Percentiles rank a stretch among this genome's conserved stretches.
phyloP scores from a whole-genome alignment of 92 coral and sea anemone species.

The Muricea muricata region DNA sequence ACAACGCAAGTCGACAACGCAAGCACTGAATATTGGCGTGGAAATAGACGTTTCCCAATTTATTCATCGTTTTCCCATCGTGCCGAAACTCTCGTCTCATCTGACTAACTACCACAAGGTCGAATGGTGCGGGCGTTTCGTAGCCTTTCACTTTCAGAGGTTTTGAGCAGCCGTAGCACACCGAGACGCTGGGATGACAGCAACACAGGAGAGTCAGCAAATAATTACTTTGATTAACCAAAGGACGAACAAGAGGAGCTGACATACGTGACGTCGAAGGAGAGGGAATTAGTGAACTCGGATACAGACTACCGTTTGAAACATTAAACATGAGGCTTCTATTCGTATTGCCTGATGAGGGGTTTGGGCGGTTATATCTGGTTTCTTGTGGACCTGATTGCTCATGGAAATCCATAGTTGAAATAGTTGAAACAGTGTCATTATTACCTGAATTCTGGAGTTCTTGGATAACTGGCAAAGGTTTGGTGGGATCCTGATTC shows the following conservation, averaged over 20 bases:
- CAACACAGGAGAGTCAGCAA: slow-evolving; percentile 18
- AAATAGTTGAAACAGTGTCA: neutral
- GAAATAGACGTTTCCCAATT: slow-evolving; percentile 45
- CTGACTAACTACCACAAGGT: slow-evolving; percentile 27
- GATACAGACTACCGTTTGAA: too few species aligned
- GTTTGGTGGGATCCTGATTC: neutral
- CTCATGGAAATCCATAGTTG: neutral
- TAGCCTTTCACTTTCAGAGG: slow-evolving; percentile 15
- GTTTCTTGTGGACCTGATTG: neutral
- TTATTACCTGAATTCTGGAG: too few species aligned
- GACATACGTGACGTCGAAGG: neutral
- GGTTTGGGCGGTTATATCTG: too few species aligned
- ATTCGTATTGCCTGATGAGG: too few species aligned
- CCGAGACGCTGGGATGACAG: slow-evolving; percentile 44
- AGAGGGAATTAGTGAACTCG: neutral
- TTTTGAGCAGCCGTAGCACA: slow-evolving; percentile 28
- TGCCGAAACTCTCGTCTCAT: slow-evolving; percentile 36
- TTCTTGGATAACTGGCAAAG: too few species aligned
- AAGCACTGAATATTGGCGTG: slow-evolving; percentile 41
- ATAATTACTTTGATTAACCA: neutral
- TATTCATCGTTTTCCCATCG: slow-evolving; percentile 8
- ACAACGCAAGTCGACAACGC: slow-evolving; percentile 26
- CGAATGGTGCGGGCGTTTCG: slow-evolving; percentile 30
- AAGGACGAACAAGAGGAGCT: neutral
- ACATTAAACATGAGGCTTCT: too few species aligned